Conservation (phyloP, 1,140 invertebrate species). For the Centruroides sculpturatus region DNA sequence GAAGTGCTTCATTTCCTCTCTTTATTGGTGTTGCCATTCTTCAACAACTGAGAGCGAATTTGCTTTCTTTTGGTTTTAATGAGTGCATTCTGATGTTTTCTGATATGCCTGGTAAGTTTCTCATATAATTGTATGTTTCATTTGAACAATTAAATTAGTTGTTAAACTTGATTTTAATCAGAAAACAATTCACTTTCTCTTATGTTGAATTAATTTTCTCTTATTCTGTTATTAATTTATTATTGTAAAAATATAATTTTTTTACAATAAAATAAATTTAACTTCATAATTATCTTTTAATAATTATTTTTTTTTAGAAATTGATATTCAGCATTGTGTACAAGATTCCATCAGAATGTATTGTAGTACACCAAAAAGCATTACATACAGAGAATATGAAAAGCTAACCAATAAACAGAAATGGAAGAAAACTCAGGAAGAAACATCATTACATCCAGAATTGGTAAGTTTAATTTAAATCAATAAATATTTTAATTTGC, state of each 20-base stretch:
- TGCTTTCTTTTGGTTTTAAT: conserved; percentile 84
- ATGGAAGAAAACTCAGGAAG: not conserved
- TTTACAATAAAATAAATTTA: too few relatives aligned
- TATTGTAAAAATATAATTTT: too few relatives aligned
- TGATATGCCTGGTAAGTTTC: conserved; percentile 61
- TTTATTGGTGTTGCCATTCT: conserved; percentile 90
- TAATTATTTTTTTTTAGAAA: conserved; percentile 41
- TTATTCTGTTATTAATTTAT: too few relatives aligned
- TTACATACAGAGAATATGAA: conserved; percentile 66
- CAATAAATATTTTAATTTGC: not conserved
- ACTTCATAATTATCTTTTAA: too few relatives aligned
- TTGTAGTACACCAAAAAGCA: conserved; percentile 68
- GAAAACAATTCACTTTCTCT: too few relatives aligned
- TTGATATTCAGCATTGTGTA: conserved; percentile 86
- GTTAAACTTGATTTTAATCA: too few relatives aligned
- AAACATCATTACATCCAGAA: not conserved
- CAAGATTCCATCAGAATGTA: conserved; percentile 76
- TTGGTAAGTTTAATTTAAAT: not conserved
- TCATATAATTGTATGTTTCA: too few relatives aligned
- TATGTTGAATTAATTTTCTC: too few relatives aligned
- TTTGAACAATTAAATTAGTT: too few relatives aligned
- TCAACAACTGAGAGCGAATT: conserved; percentile 64
- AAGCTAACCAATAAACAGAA: conserved; percentile 19
- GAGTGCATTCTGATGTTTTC: conserved; percentile 95
- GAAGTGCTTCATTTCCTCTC: conserved; percentile 84